These are phyloP conservation scores for Bothrops jararaca DNA, from an alignment of 2,113 vertebrate species.

Conservation along the genomic window DNA sequence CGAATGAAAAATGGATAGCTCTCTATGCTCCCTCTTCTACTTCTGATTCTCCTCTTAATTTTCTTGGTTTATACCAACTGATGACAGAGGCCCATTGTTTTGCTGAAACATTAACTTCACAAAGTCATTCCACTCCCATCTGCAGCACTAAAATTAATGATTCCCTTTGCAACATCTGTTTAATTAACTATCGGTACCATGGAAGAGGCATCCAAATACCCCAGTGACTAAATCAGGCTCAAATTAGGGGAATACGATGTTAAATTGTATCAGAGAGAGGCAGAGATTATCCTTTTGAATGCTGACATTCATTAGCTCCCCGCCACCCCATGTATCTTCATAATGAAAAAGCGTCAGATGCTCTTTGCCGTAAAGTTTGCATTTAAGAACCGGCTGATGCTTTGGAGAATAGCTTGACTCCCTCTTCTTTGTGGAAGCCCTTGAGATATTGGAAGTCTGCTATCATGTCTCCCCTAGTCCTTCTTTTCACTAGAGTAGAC, in stretches of 20 bases:
- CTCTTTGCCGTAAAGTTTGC: slow-evolving; percentile 59
- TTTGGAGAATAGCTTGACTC: no score
- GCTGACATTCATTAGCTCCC: slow-evolving; percentile 71
- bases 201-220: slow-evolving; percentile 78
- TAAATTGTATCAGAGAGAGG: slow-evolving; percentile 77
- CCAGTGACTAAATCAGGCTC: slow-evolving; percentile 79
- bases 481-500: no score
- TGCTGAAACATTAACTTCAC: slow-evolving; percentile 83
- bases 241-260: slow-evolving; percentile 78
- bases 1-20: slow-evolving; percentile 68
- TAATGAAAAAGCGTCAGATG: slow-evolving; percentile 66
- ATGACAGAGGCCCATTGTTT: slow-evolving; percentile 82
- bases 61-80: slow-evolving; percentile 78
- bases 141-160: slow-evolving; percentile 83
- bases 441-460: no score
- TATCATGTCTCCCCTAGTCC: no score
- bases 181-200: slow-evolving; percentile 82
- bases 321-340: slow-evolving; percentile 73
- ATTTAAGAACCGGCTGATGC: slow-evolving; percentile 53
- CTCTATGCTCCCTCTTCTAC: slow-evolving; percentile 44
- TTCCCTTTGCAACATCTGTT: slow-evolving; percentile 83
- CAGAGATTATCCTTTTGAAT: slow-evolving; percentile 74
- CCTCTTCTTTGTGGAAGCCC: no score
- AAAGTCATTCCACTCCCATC: slow-evolving; percentile 82
- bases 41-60: slow-evolving; percentile 78